Percentiles rank a stretch among this genome's conserved stretches.
Evolutionary conservation across 2,113 vertebrate species (phyloP).

Genomic region (Columba livia): DNA sequence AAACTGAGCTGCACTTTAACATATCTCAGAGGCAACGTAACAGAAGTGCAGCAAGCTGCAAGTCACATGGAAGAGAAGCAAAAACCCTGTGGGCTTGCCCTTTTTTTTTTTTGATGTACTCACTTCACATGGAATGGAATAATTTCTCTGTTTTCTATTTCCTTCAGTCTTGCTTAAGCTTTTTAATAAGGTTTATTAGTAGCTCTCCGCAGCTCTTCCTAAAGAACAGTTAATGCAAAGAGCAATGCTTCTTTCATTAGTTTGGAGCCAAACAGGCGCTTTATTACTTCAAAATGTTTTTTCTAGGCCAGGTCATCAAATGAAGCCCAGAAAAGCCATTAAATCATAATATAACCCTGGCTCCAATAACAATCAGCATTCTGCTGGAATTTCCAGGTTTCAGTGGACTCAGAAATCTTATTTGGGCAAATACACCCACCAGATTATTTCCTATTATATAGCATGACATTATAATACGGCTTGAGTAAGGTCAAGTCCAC

Average conservation of each 20-base stretch:
- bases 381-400: constrained; percentile 54
- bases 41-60: constrained; percentile 53
- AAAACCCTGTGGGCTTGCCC: background rate
- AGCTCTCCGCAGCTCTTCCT: constrained; percentile 66
- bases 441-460: background rate
- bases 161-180: constrained; percentile 38
- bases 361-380: constrained; percentile 11
- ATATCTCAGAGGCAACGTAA: constrained; percentile 41
- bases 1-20: constrained; percentile 43
- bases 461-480: background rate
- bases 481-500: background rate
- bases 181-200: constrained; percentile 63
- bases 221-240: constrained; percentile 77
- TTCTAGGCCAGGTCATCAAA: constrained; percentile 69
- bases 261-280: constrained; percentile 67
- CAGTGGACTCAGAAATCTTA: background rate
- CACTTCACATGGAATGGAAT: constrained; percentile 50
- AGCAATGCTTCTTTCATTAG: constrained; percentile 70
- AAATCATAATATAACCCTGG: constrained; percentile 64
- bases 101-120: background rate
- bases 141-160: constrained; percentile 48
- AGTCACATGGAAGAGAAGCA: constrained; percentile 57
- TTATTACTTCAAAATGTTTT: constrained; percentile 77
- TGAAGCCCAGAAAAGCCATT: constrained; percentile 70
- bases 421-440: background rate